Evolutionary conservation across 2,888 invertebrate species (phyloP).

Genomic region (Conomelus anceps): DNA sequence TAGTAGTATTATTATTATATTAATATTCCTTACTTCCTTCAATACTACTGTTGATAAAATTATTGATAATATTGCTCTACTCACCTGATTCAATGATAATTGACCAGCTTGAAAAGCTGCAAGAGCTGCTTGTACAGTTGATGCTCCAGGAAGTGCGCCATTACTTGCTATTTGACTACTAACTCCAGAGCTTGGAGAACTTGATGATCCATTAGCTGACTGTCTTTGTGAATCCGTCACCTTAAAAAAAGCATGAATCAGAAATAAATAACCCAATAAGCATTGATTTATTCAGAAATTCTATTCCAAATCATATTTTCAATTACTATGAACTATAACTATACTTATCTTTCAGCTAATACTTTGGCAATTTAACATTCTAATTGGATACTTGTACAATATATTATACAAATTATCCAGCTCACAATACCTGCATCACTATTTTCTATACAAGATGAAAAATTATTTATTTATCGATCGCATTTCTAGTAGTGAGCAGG

Average conservation of each 20-base stretch:
- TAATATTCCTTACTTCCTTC: not conserved
- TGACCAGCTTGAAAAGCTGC: constrained; percentile 45
- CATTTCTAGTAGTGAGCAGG: too few species aligned
- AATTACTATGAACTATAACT: too few species aligned
- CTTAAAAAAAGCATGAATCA: constrained; percentile 17
- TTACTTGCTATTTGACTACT: constrained; percentile 43
- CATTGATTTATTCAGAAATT: not conserved
- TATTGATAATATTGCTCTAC: constrained; percentile 26
- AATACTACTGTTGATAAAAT: not conserved
- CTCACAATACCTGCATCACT: too few species aligned
- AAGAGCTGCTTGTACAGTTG: constrained; percentile 41
- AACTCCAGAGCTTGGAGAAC: constrained; percentile 45
- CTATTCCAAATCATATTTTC: not conserved
- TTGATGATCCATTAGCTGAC: constrained; percentile 37
- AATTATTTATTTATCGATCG: too few species aligned
- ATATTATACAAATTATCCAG: too few species aligned
- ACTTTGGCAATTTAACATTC: too few species aligned
- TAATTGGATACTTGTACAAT: too few species aligned
- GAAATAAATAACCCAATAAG: not conserved
- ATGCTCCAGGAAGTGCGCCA: constrained; percentile 33
- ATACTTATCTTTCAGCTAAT: too few species aligned
- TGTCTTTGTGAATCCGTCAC: constrained; percentile 40
- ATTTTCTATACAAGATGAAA: too few species aligned
- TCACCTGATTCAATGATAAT: constrained; percentile 44
- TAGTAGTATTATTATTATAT: not conserved